Conservation (phyloP, 2,113 vertebrate genomes). For the Arizona elegans region DNA sequence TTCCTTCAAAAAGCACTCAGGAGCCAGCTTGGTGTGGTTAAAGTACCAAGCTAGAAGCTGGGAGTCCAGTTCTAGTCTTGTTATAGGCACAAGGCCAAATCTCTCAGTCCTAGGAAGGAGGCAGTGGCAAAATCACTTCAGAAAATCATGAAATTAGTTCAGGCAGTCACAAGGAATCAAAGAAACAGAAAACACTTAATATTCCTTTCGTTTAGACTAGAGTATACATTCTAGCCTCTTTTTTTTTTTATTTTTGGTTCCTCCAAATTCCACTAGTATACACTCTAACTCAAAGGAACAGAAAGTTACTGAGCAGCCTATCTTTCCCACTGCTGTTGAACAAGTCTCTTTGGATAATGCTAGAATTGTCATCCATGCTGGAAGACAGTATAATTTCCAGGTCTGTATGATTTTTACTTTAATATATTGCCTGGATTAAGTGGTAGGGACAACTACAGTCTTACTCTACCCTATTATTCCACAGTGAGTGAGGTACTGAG, state of each 20-base stretch:
- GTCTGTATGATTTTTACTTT: not conserved
- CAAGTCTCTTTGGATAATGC: not conserved
- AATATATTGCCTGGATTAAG: not conserved
- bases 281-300: not conserved
- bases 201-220: not conserved
- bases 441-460: not conserved
- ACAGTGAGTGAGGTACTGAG: not conserved
- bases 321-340: not conserved
- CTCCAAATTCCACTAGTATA: not conserved
- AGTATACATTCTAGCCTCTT: too few relatives aligned
- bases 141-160: not conserved
- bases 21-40: not conserved
- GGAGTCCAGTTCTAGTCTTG: not conserved
- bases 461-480: not conserved
- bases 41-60: too few relatives aligned
- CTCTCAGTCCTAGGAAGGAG: not conserved
- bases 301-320: not conserved
- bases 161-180: not conserved
- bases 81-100: not conserved
- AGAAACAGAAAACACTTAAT: not conserved
- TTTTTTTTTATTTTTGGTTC: not conserved
- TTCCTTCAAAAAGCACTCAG: not conserved
- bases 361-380: not conserved
- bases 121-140: not conserved
- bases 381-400: not conserved